Conservation (phyloP, 1,140 invertebrate species). For the Anastatus disparis region DNA sequence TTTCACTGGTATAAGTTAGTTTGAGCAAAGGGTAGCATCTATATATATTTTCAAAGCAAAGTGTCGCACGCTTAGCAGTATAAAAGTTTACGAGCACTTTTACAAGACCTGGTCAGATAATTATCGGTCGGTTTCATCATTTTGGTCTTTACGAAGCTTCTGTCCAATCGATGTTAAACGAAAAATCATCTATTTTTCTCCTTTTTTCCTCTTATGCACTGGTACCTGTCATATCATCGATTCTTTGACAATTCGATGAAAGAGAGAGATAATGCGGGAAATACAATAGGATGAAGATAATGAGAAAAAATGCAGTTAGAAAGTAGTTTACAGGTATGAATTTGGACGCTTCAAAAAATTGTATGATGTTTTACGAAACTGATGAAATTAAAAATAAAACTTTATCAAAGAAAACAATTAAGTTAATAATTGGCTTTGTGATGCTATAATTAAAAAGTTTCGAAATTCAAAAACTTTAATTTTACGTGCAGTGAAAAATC, state of each 20-base stretch:
- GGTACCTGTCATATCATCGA: constrained; percentile 3
- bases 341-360: too few relatives aligned
- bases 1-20: too few relatives aligned
- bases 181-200: neutral
- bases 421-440: too few relatives aligned
- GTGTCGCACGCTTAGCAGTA: neutral
- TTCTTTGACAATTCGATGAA: neutral
- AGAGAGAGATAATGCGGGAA: constrained; percentile 1
- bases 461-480: too few relatives aligned
- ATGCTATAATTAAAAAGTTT: too few relatives aligned
- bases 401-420: too few relatives aligned
- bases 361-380: too few relatives aligned
- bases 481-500: too few relatives aligned
- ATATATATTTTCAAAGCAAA: neutral
- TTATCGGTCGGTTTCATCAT: neutral
- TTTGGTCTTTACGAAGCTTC: neutral
- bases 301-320: neutral
- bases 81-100: constrained; percentile 1
- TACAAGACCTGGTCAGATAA: constrained; percentile 25
- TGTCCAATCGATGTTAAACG: neutral
- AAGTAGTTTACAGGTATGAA: neutral
- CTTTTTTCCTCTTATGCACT: constrained; percentile 1
- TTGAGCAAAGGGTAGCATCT: constrained; percentile 3
- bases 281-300: neutral
- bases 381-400: too few relatives aligned